A percentile compares a stretch with the other conserved stretches of the same genome.
Evolutionary conservation across 2,113 vertebrate genomes (phyloP).

Genomic region (Mandrillus leucophaeus): DNA sequence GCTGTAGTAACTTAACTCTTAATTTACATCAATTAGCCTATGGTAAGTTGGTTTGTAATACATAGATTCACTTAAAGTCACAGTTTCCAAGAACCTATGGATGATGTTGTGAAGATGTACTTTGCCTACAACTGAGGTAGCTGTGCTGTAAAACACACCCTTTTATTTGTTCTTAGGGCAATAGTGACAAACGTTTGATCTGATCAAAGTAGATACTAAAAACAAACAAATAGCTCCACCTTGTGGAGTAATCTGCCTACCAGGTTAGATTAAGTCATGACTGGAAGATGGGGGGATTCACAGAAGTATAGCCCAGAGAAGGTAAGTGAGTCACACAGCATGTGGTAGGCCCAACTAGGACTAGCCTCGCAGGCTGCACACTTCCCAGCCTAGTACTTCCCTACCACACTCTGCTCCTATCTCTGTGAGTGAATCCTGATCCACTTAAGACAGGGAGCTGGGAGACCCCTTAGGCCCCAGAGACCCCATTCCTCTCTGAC

Average conservation of each 20-base stretch:
- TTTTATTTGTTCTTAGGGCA: neutral
- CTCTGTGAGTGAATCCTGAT: neutral
- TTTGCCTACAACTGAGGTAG: neutral
- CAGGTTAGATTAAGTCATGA: neutral
- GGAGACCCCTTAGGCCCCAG: neutral
- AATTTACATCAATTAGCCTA: neutral
- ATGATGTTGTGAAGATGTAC: neutral
- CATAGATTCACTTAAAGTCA: neutral
- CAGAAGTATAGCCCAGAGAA: neutral
- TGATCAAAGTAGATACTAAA: neutral
- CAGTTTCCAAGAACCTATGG: neutral
- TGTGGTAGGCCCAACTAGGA: neutral
- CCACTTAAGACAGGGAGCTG: neutral
- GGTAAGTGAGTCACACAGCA: neutral
- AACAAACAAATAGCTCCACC: slow-evolving; percentile 56
- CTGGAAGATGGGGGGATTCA: neutral
- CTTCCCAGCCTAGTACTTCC: neutral
- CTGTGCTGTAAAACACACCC: neutral
- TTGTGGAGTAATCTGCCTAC: slow-evolving; percentile 24
- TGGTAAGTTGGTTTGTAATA: neutral
- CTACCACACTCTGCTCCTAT: neutral
- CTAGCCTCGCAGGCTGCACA: neutral
- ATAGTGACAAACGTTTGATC: neutral
- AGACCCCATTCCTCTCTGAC: neutral
- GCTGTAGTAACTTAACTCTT: neutral